These are phyloP conservation scores for Ethmia dodecea DNA, from an alignment of 2,888 invertebrate genomes.

Conservation along the genomic window DNA sequence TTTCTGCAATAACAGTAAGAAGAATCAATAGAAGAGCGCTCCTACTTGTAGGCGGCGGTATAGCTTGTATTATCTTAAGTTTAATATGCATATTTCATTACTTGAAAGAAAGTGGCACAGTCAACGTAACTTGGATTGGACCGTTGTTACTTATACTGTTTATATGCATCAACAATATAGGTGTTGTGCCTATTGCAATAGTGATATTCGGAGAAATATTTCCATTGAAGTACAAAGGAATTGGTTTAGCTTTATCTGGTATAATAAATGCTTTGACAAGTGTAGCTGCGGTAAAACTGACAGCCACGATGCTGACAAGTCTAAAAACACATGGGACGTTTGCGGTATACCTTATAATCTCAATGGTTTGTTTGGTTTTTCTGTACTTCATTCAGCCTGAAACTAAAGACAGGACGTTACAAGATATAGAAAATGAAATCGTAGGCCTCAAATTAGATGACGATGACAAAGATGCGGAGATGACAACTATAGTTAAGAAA, in stretches of 20 bases:
- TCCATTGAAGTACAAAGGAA: slow-evolving; percentile 1
- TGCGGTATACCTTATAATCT: background rate
- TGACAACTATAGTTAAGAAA: no score
- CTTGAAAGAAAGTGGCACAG: background rate
- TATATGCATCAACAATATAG: background rate
- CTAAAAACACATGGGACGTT: slow-evolving; percentile 2
- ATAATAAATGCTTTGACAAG: background rate
- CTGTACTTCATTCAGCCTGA: slow-evolving; percentile 3
- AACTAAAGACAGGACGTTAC: slow-evolving; percentile 6
- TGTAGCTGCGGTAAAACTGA: slow-evolving; percentile 1
- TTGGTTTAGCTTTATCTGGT: background rate
- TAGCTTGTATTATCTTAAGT: background rate
- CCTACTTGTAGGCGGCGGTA: background rate
- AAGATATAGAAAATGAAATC: slow-evolving; percentile 13
- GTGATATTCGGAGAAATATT: slow-evolving; percentile 1
- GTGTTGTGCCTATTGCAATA: background rate
- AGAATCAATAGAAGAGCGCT: background rate
- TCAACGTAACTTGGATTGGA: background rate
- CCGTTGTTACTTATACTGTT: background rate
- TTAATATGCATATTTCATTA: background rate
- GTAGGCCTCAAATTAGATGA: slow-evolving; percentile 1
- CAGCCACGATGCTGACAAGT: background rate
- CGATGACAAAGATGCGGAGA: background rate
- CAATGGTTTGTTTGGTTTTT: background rate
- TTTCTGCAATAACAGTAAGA: background rate